Evolutionary conservation across 2,888 invertebrate genomes (phyloP).

Genomic region (Luperina nickerlii): DNA sequence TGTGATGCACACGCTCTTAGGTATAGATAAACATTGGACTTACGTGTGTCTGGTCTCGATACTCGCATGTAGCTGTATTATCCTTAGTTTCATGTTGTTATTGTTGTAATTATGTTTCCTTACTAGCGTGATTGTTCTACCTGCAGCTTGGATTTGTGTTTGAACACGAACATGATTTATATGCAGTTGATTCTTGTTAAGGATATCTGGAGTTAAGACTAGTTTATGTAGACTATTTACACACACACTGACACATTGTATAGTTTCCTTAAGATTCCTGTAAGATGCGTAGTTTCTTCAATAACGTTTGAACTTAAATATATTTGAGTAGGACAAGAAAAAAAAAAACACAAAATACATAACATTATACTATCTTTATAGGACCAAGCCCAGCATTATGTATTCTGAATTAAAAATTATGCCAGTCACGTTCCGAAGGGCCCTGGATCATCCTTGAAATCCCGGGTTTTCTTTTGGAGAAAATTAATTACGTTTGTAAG

Average conservation of each 20-base stretch:
- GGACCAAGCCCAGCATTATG: conserved; percentile 2
- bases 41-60: conserved; percentile 34
- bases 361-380: conserved; percentile 30
- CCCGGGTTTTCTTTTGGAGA: conserved; percentile 35
- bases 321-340: not conserved
- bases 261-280: not conserved
- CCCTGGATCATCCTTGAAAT: conserved; percentile 30
- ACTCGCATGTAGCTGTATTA: conserved; percentile 14
- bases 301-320: not conserved
- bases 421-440: conserved; percentile 54
- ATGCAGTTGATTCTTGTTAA: conserved; percentile 12
- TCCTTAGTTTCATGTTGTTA: conserved; percentile 27
- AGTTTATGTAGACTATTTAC: not conserved
- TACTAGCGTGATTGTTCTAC: not conserved
- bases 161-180: not conserved
- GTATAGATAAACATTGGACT: conserved; percentile 58
- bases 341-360: conserved; percentile 9
- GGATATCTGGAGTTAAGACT: not conserved
- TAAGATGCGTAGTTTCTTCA: not conserved
- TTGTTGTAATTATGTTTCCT: conserved; percentile 27
- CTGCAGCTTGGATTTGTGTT: not conserved
- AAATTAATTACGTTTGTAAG: conserved; percentile 42
- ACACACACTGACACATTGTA: not conserved
- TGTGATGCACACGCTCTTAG: conserved; percentile 50
- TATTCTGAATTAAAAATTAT: conserved; percentile 46